Conservation (phyloP, 2,113 vertebrate genomes). For the Lycocorax pyrrhopterus region DNA sequence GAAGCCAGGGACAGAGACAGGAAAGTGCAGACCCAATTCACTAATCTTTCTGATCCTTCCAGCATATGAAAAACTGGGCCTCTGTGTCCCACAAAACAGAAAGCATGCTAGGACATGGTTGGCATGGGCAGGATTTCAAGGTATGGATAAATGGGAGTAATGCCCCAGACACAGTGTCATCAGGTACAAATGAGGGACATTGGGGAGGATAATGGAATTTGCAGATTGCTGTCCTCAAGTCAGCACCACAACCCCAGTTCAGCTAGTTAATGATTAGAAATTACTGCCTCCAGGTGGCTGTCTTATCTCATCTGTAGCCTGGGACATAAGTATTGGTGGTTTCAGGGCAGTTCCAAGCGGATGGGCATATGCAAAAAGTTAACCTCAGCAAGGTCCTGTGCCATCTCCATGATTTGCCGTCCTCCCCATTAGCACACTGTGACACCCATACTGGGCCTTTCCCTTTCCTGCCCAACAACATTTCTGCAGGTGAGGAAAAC, state of each 20-base stretch:
- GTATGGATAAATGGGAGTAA: background rate
- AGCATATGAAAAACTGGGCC: background rate
- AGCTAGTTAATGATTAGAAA: conserved; percentile 58
- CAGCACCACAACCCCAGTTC: background rate
- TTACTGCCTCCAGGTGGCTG: background rate
- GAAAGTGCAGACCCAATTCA: background rate
- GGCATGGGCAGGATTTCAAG: background rate
- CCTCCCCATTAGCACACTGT: background rate
- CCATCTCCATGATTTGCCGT: background rate
- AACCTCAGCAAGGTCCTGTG: background rate
- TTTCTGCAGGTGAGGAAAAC: background rate
- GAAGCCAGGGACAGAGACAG: background rate
- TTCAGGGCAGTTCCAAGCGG: background rate
- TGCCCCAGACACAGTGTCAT: background rate
- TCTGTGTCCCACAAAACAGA: background rate
- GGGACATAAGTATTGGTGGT: background rate
- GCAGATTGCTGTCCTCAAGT: background rate
- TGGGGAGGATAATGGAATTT: background rate
- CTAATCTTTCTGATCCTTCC: background rate
- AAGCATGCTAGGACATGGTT: background rate
- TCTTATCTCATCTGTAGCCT: background rate
- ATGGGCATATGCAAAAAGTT: background rate
- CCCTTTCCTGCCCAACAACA: background rate
- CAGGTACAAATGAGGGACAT: background rate
- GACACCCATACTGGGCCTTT: background rate